These are phyloP conservation scores for Theristicus caerulescens DNA, from an alignment of 2,113 vertebrate species.

Conservation along the genomic window DNA sequence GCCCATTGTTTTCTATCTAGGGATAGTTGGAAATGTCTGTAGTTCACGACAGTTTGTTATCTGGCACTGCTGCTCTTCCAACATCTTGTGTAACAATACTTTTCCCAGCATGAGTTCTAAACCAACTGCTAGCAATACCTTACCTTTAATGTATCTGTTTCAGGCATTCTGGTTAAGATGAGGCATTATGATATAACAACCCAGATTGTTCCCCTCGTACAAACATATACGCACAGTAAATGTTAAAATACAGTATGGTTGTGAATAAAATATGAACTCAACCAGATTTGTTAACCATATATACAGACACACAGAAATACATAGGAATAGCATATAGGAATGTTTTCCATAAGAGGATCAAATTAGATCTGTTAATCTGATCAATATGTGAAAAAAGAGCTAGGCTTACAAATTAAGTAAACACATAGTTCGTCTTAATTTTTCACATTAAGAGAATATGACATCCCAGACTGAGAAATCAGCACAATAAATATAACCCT, in stretches of 20 bases:
- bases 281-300: not conserved
- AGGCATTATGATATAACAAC: not conserved
- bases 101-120: slow-evolving; percentile 1
- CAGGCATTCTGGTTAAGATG: not conserved
- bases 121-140: not conserved
- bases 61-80: not conserved
- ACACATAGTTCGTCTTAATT: not conserved
- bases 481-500: not conserved
- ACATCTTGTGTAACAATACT: slow-evolving; percentile 6
- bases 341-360: not conserved
- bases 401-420: not conserved
- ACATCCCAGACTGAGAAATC: not conserved
- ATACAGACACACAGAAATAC: not conserved
- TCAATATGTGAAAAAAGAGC: not conserved
- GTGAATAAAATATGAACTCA: slow-evolving; percentile 14
- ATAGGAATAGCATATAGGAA: not conserved
- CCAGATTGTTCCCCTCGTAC: not conserved
- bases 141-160: not conserved
- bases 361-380: not conserved
- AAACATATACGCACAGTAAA: not conserved
- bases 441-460: not conserved
- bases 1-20: not conserved
- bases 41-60: not conserved
- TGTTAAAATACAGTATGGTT: not conserved
- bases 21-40: not conserved